Base-by-base conservation (phyloP, 2,797 vertebrate species). In the Sciaenops ocellatus region DNA sequence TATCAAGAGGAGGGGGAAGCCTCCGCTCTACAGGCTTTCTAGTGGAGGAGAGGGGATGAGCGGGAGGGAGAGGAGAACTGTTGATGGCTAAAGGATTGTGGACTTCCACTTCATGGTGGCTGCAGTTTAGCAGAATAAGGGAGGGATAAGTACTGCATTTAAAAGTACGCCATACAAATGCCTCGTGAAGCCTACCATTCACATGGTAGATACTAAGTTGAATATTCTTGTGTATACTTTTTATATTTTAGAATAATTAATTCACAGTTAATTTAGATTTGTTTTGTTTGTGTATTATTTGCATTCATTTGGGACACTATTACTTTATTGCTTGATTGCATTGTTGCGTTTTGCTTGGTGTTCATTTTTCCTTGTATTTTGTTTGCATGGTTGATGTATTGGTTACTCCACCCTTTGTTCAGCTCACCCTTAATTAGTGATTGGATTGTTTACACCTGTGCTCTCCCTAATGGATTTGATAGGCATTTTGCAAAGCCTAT, bases 1-100 rank as follows among this genome's bases (percentile, higher is more conserved):
- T 75, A 87, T 91, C 87, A 89, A 66, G 52, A 68, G 51, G 82
- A 79, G 48, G 73, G 66, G 69, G 69, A 80, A 78, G 56, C 81
- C 79, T 84, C 67, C 28, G 28, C 65, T 80, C 52, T 26, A 12
- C 26, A 46, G 69, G 63, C 51, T 50, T 85, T 64, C 78, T 67
- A 24, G 59, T 50, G 46, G 60, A 83, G 62, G 57, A 34, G 54
- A 4, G 57, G 56, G 42, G 24, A 42, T 8, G 38, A 24, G 30
- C 54, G 22, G 13, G 51, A 15, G 28, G 18, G 15, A 48, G 44
- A 22, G 22, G 69, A 20, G 26, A 63, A 41, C 46, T 26, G 54
- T 52, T 66, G 73, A 80, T 78, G 76, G 55, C 2, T 18, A 42
- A 62, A 42, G 30, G 70, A 79, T 42, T 13, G 54, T 76, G 68